phyloP scores from a whole-genome alignment of 2,888 invertebrate genomes.

The Cephus pygmeus region DNA sequence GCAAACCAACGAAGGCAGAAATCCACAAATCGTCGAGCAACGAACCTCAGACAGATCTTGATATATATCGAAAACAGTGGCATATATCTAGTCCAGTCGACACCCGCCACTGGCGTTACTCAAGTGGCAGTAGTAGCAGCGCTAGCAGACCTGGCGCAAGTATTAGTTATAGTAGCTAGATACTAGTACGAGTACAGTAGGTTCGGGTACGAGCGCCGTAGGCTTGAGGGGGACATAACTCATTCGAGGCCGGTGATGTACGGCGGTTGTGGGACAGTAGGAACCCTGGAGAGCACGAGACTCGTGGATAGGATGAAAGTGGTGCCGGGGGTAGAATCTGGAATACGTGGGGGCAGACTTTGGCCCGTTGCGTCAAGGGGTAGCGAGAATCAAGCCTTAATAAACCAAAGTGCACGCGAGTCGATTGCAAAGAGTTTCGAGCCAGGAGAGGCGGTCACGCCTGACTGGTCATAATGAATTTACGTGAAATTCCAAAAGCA shows the following conservation, averaged over 20 bases:
- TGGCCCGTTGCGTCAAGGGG: conserved; percentile 10
- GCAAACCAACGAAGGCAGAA: conserved; percentile 5
- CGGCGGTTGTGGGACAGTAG: conserved; percentile 51
- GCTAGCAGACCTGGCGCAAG: not conserved
- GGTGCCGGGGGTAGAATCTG: not conserved
- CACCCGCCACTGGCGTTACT: conserved; percentile 13
- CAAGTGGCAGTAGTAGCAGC: not conserved
- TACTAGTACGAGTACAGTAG: not conserved
- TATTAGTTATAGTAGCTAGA: not conserved
- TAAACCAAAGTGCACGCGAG: conserved; percentile 63
- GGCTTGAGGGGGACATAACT: conserved; percentile 47
- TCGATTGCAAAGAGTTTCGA: conserved; percentile 44
- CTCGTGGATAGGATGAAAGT: not conserved
- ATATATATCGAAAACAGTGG: conserved; percentile 41
- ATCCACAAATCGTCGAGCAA: conserved; percentile 39
- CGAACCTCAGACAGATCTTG: conserved; percentile 41
- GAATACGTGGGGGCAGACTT: not conserved
- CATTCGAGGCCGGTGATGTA: conserved; percentile 58
- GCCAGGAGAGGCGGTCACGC: not conserved
- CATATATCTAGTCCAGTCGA: conserved; percentile 31
- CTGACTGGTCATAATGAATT: not conserved
- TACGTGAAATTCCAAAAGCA: not conserved
- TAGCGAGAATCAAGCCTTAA: conserved; percentile 55
- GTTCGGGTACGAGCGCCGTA: conserved; percentile 17
- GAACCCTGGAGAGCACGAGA: conserved; percentile 14